Evolutionary conservation across 1,140 invertebrate genomes (phyloP).

Genomic region (Orius insidiosus): DNA sequence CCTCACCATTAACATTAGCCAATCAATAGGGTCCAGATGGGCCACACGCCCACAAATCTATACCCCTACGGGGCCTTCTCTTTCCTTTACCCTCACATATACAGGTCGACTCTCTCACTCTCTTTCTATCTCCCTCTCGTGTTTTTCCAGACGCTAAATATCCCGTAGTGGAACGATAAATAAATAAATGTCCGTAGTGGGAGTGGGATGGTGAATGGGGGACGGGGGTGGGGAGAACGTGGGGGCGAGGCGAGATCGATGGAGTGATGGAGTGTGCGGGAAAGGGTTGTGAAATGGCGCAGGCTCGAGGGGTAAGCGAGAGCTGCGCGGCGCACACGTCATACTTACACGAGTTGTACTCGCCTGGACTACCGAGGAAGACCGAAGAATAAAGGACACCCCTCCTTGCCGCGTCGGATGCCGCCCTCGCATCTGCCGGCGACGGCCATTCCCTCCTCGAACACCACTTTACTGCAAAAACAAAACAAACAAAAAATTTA

Average conservation of each 20-base stretch:
- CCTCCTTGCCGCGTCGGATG: slow-evolving; percentile 54
- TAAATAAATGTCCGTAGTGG: slow-evolving; percentile 6
- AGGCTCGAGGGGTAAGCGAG: neutral
- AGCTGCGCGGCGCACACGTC: neutral
- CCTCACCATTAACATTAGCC: slow-evolving; percentile 3
- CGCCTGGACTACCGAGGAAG: slow-evolving; percentile 74
- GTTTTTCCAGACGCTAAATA: too few species aligned
- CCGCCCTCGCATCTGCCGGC: slow-evolving; percentile 53
- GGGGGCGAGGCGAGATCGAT: slow-evolving; percentile 9
- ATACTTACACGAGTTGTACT: slow-evolving; percentile 33
- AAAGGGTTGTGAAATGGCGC: slow-evolving; percentile 15
- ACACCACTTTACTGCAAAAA: slow-evolving; percentile 69
- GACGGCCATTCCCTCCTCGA: slow-evolving; percentile 71
- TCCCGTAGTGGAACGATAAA: slow-evolving; percentile 7
- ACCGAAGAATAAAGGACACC: slow-evolving; percentile 68
- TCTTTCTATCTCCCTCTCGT: neutral
- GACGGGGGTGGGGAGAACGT: slow-evolving; percentile 7
- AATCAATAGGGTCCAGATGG: slow-evolving; percentile 7
- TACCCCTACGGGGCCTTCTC: neutral
- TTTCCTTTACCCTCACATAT: neutral
- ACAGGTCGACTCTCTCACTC: neutral
- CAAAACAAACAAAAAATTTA: neutral
- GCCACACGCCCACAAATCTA: neutral
- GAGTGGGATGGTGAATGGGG: neutral
- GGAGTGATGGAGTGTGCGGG: slow-evolving; percentile 14